phyloP scores from a whole-genome alignment of 2,888 invertebrate species.

The Eudasyphora cyanicolor region DNA sequence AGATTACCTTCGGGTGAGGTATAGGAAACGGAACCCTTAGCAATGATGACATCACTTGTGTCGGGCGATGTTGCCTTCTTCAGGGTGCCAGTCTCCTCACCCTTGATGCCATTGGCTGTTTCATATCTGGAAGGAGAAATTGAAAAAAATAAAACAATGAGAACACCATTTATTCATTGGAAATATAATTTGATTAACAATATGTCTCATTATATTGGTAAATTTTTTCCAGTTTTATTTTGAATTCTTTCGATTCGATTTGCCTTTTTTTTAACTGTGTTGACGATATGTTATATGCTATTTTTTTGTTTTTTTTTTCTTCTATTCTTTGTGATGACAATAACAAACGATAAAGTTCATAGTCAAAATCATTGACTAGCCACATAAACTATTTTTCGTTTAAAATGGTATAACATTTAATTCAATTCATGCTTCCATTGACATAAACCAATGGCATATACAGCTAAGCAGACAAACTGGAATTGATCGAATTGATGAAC shows the following conservation, averaged over 20 bases:
- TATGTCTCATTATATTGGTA: too few species aligned
- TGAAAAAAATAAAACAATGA: slow-evolving; percentile 15
- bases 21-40: slow-evolving; percentile 85
- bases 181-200: too few species aligned
- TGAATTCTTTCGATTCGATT: too few species aligned
- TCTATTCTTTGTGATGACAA: too few species aligned
- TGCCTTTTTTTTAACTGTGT: too few species aligned
- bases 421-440: not conserved
- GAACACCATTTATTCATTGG: too few species aligned
- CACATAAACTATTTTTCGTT: slow-evolving; percentile 14
- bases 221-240: too few species aligned
- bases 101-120: slow-evolving; percentile 90
- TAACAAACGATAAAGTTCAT: too few species aligned
- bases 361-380: too few species aligned
- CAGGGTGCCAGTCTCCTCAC: slow-evolving; percentile 88
- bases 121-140: slow-evolving; percentile 83
- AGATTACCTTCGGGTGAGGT: slow-evolving; percentile 87
- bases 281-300: too few species aligned
- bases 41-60: slow-evolving; percentile 84
- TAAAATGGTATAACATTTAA: not conserved
- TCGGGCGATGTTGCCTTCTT: slow-evolving; percentile 87
- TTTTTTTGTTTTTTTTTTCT: too few species aligned
- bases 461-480: not conserved
- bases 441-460: not conserved
- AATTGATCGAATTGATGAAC: not conserved